These are phyloP conservation scores for Spinibarbus caldwelli DNA, from an alignment of 2,797 vertebrate genomes.

Conservation along the genomic window DNA sequence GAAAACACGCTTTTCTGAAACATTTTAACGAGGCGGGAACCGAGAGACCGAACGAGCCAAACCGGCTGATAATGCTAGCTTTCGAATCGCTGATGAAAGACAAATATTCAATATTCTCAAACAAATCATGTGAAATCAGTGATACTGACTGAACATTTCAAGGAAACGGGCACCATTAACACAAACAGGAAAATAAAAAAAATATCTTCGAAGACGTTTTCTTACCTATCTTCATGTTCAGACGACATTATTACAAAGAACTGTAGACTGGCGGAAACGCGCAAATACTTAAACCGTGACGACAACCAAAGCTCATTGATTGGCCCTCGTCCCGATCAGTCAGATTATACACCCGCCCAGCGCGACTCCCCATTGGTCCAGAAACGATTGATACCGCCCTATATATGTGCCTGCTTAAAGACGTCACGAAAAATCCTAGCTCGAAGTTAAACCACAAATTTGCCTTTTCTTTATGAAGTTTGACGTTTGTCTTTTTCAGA, in stretches of 20 bases:
- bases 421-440: constrained; percentile 25
- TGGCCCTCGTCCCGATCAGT: constrained; percentile 70
- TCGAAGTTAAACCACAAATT: neutral
- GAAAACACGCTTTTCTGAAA: neutral
- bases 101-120: neutral
- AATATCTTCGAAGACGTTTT: neutral
- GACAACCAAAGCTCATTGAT: constrained; percentile 62
- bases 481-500: neutral
- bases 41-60: neutral
- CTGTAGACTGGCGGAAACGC: constrained; percentile 75
- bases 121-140: neutral
- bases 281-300: constrained; percentile 73
- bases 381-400: neutral
- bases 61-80: neutral
- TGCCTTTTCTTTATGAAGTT: neutral
- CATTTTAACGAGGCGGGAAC: constrained; percentile 22
- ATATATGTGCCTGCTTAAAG: neutral
- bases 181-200: neutral
- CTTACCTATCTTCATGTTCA: constrained; percentile 83
- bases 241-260: constrained; percentile 86
- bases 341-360: constrained; percentile 55
- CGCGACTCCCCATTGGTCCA: constrained; percentile 58
- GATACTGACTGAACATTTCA: neutral
- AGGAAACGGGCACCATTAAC: fast-evolving
- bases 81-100: neutral